Evolutionary conservation across 2,797 vertebrate genomes (phyloP).

Genomic region (Pangasius mekongensis): DNA sequence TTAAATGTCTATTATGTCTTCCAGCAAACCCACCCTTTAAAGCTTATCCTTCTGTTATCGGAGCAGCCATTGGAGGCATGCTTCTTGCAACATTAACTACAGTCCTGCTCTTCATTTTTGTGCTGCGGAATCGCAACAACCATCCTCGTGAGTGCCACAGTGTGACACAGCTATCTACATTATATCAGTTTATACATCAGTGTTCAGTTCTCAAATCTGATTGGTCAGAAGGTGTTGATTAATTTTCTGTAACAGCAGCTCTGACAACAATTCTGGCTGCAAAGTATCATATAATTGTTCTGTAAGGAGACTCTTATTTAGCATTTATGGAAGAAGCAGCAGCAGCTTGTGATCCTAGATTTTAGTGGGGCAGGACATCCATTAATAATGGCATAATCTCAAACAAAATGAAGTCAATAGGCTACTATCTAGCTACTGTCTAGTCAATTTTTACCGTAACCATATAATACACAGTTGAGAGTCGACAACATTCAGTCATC

Average conservation of each 20-base stretch:
- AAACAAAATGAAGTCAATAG: neutral
- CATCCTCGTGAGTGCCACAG: conserved; percentile 80
- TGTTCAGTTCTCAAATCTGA: neutral
- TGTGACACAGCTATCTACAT: neutral
- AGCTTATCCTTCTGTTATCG: conserved; percentile 83
- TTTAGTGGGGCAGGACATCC: neutral
- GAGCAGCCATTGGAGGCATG: conserved; percentile 84
- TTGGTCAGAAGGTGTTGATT: neutral
- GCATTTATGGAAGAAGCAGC: neutral
- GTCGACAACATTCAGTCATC: neutral
- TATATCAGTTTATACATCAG: neutral
- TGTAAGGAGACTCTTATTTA: neutral
- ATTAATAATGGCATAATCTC: neutral
- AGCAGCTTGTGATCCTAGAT: neutral
- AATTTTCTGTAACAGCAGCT: neutral
- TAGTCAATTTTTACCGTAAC: neutral
- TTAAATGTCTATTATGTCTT: conserved; percentile 60
- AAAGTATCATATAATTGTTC: neutral
- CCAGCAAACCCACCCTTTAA: conserved; percentile 83
- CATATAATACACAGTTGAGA: neutral
- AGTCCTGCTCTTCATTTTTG: conserved; percentile 77
- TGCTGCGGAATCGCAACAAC: conserved; percentile 79
- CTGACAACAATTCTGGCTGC: neutral
- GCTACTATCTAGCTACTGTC: neutral
- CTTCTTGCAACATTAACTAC: conserved; percentile 77